Evolutionary conservation across 2,113 vertebrate species (phyloP).

Genomic region (Urocolius indicus): DNA sequence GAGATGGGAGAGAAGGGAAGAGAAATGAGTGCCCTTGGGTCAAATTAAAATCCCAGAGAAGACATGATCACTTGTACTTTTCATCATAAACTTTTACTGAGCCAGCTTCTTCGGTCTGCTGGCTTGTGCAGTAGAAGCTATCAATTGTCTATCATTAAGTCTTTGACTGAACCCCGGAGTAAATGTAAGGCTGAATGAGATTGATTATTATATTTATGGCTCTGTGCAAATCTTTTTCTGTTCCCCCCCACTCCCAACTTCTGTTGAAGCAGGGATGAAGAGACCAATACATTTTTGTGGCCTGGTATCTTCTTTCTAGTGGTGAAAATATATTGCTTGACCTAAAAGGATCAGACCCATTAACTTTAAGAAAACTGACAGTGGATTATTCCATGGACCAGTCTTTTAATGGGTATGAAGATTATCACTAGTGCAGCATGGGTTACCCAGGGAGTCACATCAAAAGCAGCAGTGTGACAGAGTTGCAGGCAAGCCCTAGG

Average conservation of each 20-base stretch:
- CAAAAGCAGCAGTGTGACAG: not conserved
- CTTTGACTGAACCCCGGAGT: not conserved
- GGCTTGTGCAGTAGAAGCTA: not conserved
- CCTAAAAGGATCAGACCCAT: not conserved
- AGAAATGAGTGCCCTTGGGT: not conserved
- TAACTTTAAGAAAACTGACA: not conserved
- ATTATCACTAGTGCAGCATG: not conserved
- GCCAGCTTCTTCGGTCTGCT: not conserved
- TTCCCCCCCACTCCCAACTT: accelerated
- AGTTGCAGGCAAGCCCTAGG: not conserved
- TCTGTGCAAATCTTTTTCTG: not conserved
- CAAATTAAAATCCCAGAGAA: not conserved
- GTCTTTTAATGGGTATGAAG: not conserved
- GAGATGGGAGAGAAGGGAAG: not conserved
- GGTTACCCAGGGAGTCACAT: not conserved
- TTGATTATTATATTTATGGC: not conserved
- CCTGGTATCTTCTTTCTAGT: not conserved
- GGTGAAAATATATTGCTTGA: not conserved
- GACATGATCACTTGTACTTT: not conserved
- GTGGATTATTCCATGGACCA: not conserved
- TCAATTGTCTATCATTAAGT: not conserved
- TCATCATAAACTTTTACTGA: not conserved
- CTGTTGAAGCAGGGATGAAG: not conserved
- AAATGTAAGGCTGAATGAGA: not conserved
- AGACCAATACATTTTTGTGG: not conserved